phyloP scores from a whole-genome alignment of 2,888 invertebrate genomes.

The Lochmaea crataegi region DNA sequence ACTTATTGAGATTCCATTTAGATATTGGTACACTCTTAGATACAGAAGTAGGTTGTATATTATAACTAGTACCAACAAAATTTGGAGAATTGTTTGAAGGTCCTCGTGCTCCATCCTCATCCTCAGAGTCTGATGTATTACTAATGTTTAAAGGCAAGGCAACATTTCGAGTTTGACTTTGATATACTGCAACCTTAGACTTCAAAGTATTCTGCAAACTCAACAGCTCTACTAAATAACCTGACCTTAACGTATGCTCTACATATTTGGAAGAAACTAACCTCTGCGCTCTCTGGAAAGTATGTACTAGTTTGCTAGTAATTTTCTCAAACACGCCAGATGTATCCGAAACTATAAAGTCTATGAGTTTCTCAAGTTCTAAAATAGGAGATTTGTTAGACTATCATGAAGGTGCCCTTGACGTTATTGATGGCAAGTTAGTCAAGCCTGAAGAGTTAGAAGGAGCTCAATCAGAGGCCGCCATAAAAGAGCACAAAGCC shows the following conservation, averaged over 20 bases:
- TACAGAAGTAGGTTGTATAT: background rate
- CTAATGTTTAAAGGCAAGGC: no score
- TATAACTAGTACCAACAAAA: background rate
- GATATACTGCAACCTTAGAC: background rate
- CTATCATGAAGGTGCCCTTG: no score
- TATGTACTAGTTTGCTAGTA: constrained; percentile 24
- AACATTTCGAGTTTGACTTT: no score
- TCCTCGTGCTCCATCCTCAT: background rate
- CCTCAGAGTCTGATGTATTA: no score
- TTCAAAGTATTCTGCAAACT: constrained; percentile 17
- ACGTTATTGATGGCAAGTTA: no score
- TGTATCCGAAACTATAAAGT: background rate
- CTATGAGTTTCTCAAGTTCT: no score
- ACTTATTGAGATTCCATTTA: constrained; percentile 38
- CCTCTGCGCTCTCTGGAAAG: constrained; percentile 22
- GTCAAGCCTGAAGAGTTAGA: no score
- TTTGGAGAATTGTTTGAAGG: background rate
- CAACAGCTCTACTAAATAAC: constrained; percentile 14
- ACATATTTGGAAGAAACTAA: constrained; percentile 23
- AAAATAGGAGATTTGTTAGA: no score
- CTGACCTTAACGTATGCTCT: constrained; percentile 12
- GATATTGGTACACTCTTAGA: constrained; percentile 26
- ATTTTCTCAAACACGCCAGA: constrained; percentile 1
- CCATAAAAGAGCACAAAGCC: no score
- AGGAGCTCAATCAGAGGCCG: no score